Evolutionary conservation across 2,888 invertebrate species (phyloP).

Genomic region (Drosophila borealis): DNA sequence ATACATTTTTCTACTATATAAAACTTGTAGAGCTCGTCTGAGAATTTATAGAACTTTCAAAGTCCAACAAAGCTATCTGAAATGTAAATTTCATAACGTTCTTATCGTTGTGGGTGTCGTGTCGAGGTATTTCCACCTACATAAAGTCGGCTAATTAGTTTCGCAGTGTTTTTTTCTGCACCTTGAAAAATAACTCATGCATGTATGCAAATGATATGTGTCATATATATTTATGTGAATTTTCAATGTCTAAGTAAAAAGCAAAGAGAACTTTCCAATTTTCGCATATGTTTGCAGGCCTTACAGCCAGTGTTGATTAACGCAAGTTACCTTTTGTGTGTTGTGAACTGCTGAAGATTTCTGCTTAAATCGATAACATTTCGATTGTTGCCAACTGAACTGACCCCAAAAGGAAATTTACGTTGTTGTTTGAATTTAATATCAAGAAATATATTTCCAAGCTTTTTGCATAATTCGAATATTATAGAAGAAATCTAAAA

Average conservation of each 20-base stretch:
- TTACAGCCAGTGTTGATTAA: neutral
- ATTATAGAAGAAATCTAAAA: slow-evolving; percentile 26
- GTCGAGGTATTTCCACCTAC: slow-evolving; percentile 13
- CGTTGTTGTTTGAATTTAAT: slow-evolving; percentile 18
- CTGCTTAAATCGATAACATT: neutral
- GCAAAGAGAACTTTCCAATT: neutral
- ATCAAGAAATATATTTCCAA: slow-evolving; percentile 44
- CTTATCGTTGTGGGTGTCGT: slow-evolving; percentile 7
- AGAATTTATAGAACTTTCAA: neutral
- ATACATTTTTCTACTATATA: too few relatives aligned
- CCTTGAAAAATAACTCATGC: slow-evolving; percentile 15
- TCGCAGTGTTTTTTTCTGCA: neutral
- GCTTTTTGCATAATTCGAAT: slow-evolving; percentile 46
- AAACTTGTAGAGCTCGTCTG: too few relatives aligned
- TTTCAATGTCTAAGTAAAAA: slow-evolving; percentile 35
- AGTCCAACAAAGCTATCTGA: neutral
- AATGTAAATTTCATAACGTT: slow-evolving; percentile 4
- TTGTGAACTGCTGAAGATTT: neutral
- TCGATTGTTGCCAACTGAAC: neutral
- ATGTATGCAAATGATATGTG: slow-evolving; percentile 37
- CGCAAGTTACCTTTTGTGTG: neutral
- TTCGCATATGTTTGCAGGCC: neutral
- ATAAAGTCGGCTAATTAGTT: slow-evolving; percentile 33
- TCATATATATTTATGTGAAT: slow-evolving; percentile 8
- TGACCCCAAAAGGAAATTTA: slow-evolving; percentile 21